phyloP scores from a whole-genome alignment of 2,797 vertebrate genomes.

The Parauchenoglanis ngamensis region DNA sequence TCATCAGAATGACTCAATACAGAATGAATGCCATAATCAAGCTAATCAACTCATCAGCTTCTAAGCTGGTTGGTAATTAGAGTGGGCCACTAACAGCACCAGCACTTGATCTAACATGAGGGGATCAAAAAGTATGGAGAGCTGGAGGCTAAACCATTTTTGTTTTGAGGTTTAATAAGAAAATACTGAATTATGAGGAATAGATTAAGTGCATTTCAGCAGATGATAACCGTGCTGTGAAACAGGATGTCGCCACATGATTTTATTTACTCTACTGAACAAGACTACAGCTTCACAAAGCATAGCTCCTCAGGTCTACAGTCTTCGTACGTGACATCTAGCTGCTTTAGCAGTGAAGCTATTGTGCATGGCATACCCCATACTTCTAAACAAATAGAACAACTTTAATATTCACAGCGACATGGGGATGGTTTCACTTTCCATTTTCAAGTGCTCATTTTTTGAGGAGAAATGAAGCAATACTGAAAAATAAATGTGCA shows the following conservation, averaged over 20 bases:
- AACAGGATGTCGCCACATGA: background rate
- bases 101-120: slow-evolving; percentile 41
- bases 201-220: slow-evolving; percentile 5
- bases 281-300: slow-evolving; percentile 20
- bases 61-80: slow-evolving; percentile 35
- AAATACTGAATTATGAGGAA: background rate
- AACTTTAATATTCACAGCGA: background rate
- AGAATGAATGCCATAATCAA: slow-evolving; percentile 47
- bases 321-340: background rate
- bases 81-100: slow-evolving; percentile 43
- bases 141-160: background rate
- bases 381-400: background rate
- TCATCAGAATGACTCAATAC: slow-evolving; percentile 45
- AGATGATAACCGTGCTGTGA: background rate
- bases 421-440: background rate
- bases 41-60: slow-evolving; percentile 47
- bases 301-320: background rate
- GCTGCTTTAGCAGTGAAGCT: background rate
- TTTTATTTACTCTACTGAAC: slow-evolving; percentile 9
- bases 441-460: background rate
- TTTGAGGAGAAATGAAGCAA: background rate
- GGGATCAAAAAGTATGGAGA: slow-evolving; percentile 21
- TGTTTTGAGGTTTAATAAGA: slow-evolving; percentile 24
- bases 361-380: background rate
- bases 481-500: background rate